Evolutionary conservation across 1,140 invertebrate genomes (phyloP).

Genomic region (Drosophila melanica): DNA sequence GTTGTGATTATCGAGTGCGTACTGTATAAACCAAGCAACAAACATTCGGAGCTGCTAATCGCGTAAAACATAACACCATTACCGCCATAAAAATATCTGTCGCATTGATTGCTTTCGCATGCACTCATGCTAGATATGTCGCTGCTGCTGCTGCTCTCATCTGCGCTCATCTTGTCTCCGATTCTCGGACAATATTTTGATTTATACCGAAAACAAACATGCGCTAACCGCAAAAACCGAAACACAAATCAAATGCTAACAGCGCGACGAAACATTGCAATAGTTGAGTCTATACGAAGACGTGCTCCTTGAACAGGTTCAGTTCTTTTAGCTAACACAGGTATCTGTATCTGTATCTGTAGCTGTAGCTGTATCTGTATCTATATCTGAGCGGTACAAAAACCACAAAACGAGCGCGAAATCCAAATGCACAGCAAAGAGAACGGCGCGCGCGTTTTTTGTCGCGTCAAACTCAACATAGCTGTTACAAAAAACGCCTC

Average conservation of each 20-base stretch:
- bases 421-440: slow-evolving; percentile 68
- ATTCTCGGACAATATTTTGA: slow-evolving; percentile 73
- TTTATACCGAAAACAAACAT: slow-evolving; percentile 71
- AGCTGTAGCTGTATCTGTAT: neutral
- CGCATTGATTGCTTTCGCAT: slow-evolving; percentile 39
- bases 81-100: slow-evolving; percentile 83
- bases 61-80: slow-evolving; percentile 84
- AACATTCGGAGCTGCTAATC: slow-evolving; percentile 79
- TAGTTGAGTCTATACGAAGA: slow-evolving; percentile 40
- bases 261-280: slow-evolving; percentile 81
- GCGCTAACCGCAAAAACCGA: slow-evolving; percentile 61
- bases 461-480: slow-evolving; percentile 41
- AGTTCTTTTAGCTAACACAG: slow-evolving; percentile 21
- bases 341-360: slow-evolving; percentile 21
- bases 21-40: slow-evolving; percentile 4
- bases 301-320: slow-evolving; percentile 36
- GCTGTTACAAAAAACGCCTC: slow-evolving; percentile 64
- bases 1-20: too few relatives aligned
- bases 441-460: slow-evolving; percentile 62
- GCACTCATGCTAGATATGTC: slow-evolving; percentile 20
- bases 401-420: slow-evolving; percentile 66
- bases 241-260: slow-evolving; percentile 79
- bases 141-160: slow-evolving; percentile 6
- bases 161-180: slow-evolving; percentile 57
- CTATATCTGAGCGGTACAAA: slow-evolving; percentile 40